Base-by-base conservation (phyloP, 1,140 invertebrate genomes). In the Apis florea region DNA sequence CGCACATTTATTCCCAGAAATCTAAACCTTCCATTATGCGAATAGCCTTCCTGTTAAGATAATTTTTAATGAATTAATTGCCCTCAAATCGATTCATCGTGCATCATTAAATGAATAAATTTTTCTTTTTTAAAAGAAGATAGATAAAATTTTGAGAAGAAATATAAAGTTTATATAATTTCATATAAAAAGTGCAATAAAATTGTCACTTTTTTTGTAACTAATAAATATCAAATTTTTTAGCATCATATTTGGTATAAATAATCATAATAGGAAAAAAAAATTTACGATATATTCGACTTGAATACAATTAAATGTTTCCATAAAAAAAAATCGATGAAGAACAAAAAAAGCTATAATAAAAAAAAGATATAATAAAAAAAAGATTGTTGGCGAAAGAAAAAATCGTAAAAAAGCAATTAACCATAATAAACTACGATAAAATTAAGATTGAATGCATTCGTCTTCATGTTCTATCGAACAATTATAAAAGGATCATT, bases 1-100 rank as follows among this genome's bases (percentile, higher is more conserved):
- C 40, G 17, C 40, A 26, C 17, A 26, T 47, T 24, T n/a, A 49
- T 78, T 78, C 76, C 24, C 54, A 78, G 76, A 78, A 78, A 70
- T 47, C 67, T 40, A 78, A 40, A 70, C 54, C n/a, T 49, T n/a
- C 19, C n/a, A 69, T 59, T 69, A 59, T 59, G 2, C 51, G 53
- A 69, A 78, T 59, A 40, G 40, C 40, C 53, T 68, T 49, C 40
- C 3, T 58, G 26, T 0, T 19, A 58, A 70, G 12, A 78, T 70
- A 78, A 59, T 70, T 78, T 69, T 59, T 54, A 70, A 70, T 51
- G 76, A 78, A 78, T 24, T 70, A 78, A 78, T 70, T 70, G 66
- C 49, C 24, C 19, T 9, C 53, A 47, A 59, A 78, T 69, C 54
- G 75, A 78, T 67, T 51, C 24, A 40, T 40, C 6, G 5, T 24